Evolutionary conservation across 2,888 invertebrate species (phyloP).

Genomic region (Labia minor): DNA sequence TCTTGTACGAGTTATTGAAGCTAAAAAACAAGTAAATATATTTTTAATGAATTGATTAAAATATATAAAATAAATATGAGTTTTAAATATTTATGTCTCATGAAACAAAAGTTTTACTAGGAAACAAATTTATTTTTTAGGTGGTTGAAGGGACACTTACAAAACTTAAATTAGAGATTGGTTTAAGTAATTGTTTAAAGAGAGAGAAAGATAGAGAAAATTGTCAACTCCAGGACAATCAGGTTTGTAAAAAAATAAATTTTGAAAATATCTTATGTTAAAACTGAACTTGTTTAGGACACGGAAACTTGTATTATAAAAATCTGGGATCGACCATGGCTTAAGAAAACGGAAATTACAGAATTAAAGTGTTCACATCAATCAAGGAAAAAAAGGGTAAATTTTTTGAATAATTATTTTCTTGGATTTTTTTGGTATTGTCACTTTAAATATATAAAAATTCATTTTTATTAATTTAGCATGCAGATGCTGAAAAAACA

Average conservation of each 20-base stretch:
- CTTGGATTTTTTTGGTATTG: no score
- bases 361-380: background rate
- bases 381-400: constrained; percentile 15
- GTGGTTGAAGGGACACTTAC: constrained; percentile 45
- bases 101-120: no score
- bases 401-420: no score
- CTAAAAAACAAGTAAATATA: constrained; percentile 27
- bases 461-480: constrained; percentile 14
- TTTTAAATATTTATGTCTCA: no score
- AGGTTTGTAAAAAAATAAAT: constrained; percentile 19
- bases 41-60: no score
- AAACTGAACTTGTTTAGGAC: background rate
- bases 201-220: constrained; percentile 23
- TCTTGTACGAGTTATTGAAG: constrained; percentile 28
- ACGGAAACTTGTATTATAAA: background rate
- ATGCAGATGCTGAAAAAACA: background rate
- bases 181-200: constrained; percentile 43
- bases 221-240: constrained; percentile 26
- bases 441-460: background rate
- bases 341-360: background rate
- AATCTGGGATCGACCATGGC: constrained; percentile 9
- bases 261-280: background rate
- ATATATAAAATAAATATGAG: no score
- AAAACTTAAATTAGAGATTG: constrained; percentile 47
- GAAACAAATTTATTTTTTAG: no score